phyloP scores from a whole-genome alignment of 2,797 vertebrate species.

The Moxostoma hubbsi region DNA sequence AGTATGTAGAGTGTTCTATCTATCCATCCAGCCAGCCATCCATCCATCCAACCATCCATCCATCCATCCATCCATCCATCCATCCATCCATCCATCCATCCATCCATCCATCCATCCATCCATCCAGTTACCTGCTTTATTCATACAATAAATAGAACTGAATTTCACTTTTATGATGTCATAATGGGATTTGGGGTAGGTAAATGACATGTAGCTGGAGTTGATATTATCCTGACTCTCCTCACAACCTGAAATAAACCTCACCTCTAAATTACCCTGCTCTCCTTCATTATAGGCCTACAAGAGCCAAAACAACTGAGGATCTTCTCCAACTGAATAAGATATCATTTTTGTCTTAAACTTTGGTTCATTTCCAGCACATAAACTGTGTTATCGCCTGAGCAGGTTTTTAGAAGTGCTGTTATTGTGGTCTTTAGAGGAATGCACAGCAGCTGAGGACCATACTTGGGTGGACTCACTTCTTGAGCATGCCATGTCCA shows the following conservation, averaged over 20 bases:
- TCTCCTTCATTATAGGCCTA: conserved; percentile 27
- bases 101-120: no score
- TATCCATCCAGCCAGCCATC: no score
- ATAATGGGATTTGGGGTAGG: neutral
- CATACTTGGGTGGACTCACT: conserved; percentile 49
- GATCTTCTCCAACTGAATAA: conserved; percentile 17
- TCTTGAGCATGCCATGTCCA: conserved; percentile 48
- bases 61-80: no score
- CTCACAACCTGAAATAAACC: conserved; percentile 23
- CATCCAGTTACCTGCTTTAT: no score
- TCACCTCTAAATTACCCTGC: conserved; percentile 20
- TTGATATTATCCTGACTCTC: conserved; percentile 5
- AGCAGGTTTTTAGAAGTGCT: conserved; percentile 48
- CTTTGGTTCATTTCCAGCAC: conserved; percentile 55
- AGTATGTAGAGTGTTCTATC: neutral
- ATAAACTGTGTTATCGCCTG: conserved; percentile 54
- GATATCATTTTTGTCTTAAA: conserved; percentile 52
- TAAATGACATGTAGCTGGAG: conserved; percentile 14
- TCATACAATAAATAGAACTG: neutral
- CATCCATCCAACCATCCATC: no score
- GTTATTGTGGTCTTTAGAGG: conserved; percentile 46
- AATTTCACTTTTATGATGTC: neutral
- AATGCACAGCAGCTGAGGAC: conserved; percentile 56
- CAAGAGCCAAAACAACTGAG: conserved; percentile 1
- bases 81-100: no score